Evolutionary conservation across 2,797 vertebrate genomes (phyloP), one percentile per base, ranked within the genome.

Genomic region (Arremon brunneinucha): DNA sequence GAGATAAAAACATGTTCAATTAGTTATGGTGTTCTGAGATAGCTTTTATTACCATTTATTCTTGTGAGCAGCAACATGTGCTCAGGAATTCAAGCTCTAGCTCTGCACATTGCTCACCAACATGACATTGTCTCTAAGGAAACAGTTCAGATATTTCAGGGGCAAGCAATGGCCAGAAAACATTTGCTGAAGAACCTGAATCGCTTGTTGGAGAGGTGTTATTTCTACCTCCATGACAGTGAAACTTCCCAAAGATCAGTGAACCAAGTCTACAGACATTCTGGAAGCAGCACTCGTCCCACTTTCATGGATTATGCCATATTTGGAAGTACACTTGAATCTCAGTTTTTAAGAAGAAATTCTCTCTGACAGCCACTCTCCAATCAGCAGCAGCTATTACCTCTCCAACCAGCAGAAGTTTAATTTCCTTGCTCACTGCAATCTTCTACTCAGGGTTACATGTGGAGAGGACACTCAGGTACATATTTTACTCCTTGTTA

Each of bases 281-380:
- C 72, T 72, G 57, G 62, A 63, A 93, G 55, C 32, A 34, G 41
- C 4, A 17, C 41, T 75, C 1, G 0, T 44, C 64, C 43, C 76
- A 7, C 18, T 59, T 85, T 16, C 27, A 28, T 6, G 47, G 52
- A 43, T 72, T 82, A 59, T 30, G 22, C 11, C 6, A 6, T 27
- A 35, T 55, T 87, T 53, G 55, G 70, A 74, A 80, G 53, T 4
- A 47, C 7, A 65, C 28, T 63, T 75, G 57, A 83, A 81, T 47
- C 28, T 35, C 19, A 21, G 32, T 41, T 89, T 83, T 69, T 4
- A 64, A 79, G 63, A 44, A 17, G 32, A 62, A 28, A 35, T 50
- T 62, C 46, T 79, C 63, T 90, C 47, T 46, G 41, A 76, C n/a
- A 89, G 50, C 28, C 39, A 13, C 65, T 90, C 86, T n/a, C 70